Evolutionary conservation across 1,140 invertebrate genomes (phyloP).

Genomic region (Diorhabda elongata): DNA sequence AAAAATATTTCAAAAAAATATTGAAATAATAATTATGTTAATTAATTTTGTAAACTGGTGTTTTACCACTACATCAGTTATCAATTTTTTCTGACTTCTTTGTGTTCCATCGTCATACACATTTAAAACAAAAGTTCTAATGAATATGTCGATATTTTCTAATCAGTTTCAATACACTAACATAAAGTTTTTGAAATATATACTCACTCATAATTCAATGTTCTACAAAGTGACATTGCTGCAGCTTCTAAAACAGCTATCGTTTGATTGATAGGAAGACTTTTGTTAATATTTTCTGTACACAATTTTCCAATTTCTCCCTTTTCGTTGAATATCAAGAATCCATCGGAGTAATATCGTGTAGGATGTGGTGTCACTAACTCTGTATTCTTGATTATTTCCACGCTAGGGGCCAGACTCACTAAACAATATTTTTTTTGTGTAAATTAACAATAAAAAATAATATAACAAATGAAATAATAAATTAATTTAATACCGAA

Average conservation of each 20-base stretch:
- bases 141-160: background rate
- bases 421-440: slow-evolving; percentile 52
- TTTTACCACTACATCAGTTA: too few relatives aligned
- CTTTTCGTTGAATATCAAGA: slow-evolving; percentile 78
- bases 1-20: slow-evolving; percentile 18
- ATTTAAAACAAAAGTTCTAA: too few relatives aligned
- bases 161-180: background rate
- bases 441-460: background rate
- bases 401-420: slow-evolving; percentile 65
- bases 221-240: slow-evolving; percentile 70
- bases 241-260: slow-evolving; percentile 60
- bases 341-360: slow-evolving; percentile 68
- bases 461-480: background rate
- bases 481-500: background rate
- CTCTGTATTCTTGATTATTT: slow-evolving; percentile 53
- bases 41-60: too few relatives aligned
- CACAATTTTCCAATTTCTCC: slow-evolving; percentile 77
- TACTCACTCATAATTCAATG: slow-evolving; percentile 69
- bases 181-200: background rate
- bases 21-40: slow-evolving; percentile 7
- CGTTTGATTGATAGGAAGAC: slow-evolving; percentile 51
- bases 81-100: too few relatives aligned
- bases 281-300: slow-evolving; percentile 64
- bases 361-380: slow-evolving; percentile 60
- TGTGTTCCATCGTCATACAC: too few relatives aligned